Base-by-base conservation (phyloP, 2,113 vertebrate genomes). In the Picathartes gymnocephalus region DNA sequence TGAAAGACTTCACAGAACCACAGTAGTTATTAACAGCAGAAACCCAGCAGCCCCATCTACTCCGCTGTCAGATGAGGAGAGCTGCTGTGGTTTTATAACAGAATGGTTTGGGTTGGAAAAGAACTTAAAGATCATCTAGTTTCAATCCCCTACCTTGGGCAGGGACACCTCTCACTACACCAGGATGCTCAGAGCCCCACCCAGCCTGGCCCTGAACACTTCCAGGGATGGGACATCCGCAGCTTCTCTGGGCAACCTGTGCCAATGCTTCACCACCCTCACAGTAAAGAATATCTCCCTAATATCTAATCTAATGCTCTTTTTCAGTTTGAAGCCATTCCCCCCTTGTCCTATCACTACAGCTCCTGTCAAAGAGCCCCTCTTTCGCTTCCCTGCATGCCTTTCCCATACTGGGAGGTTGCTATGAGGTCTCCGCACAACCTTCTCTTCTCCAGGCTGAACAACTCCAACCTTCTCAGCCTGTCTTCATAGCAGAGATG, bases 51-150 rank as follows among this genome's bases (percentile, higher is more conserved):
- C 27, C 28, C 3, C 0, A 0, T 21, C 25, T 14, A 3, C 21
- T 16, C 5, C 17, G 2, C 57, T 8, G 19, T 4, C 50, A 13
- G 3, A 2, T 3, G 15, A 27, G 13, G 1, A 56, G 54, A 64
- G 9, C 4, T 23, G 58, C 10, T 0, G 0, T 9, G 48, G 5
- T 18, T 50, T 19, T 44, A 30, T 4, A 62, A 70, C 1, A 20
- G 31, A 28, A 62, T 17, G 10, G 21, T 40, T 33, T 53, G 61
- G 39, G 39, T 13, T 77, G 62, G 40, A 62, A 69, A 54, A 47
- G 21, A 62, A 31, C 31, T 48, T 11, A 40, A 69, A 42, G 54
- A 42, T 4, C 27, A 31, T 17, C 39, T 10, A 25, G n/a, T 28
- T 50, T 15, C 28, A 66, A 44, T 2, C 23, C 45, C 30, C 7